Evolutionary conservation across 2,888 invertebrate genomes (phyloP).

Genomic region (Hirtodrosophila alboralis): DNA sequence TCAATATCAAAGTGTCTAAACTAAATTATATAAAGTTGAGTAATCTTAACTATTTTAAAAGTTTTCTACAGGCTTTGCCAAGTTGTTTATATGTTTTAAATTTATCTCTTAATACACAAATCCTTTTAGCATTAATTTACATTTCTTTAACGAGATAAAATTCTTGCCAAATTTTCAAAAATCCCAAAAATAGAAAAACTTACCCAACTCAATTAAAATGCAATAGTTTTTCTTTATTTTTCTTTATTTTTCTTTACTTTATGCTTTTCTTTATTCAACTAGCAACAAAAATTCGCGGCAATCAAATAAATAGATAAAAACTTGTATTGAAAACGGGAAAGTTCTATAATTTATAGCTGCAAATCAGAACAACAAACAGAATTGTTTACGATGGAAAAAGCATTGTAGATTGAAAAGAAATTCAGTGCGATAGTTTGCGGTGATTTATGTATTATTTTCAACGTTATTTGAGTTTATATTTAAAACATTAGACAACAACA

Average conservation of each 20-base stretch:
- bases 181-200: neutral
- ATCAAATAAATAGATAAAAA: slow-evolving; percentile 74
- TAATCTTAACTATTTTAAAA: slow-evolving; percentile 1
- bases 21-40: neutral
- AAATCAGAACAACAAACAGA: slow-evolving; percentile 54
- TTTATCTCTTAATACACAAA: slow-evolving; percentile 4
- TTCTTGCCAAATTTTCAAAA: slow-evolving; percentile 11
- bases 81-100: slow-evolving; percentile 1
- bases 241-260: no score
- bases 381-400: slow-evolving; percentile 50
- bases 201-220: slow-evolving; percentile 11
- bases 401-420: slow-evolving; percentile 70
- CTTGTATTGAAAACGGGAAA: slow-evolving; percentile 12
- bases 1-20: no score
- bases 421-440: slow-evolving; percentile 67
- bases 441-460: slow-evolving; percentile 74
- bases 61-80: neutral
- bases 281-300: slow-evolving; percentile 44
- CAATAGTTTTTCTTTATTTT: slow-evolving; percentile 37
- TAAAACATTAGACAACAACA: slow-evolving; percentile 69
- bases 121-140: slow-evolving; percentile 8
- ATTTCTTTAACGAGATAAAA: slow-evolving; percentile 15
- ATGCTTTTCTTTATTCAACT: no score
- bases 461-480: slow-evolving; percentile 77
- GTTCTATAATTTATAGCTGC: slow-evolving; percentile 49